phyloP scores from a whole-genome alignment of 2,888 invertebrate species.

The Ceriagrion tenellum region DNA sequence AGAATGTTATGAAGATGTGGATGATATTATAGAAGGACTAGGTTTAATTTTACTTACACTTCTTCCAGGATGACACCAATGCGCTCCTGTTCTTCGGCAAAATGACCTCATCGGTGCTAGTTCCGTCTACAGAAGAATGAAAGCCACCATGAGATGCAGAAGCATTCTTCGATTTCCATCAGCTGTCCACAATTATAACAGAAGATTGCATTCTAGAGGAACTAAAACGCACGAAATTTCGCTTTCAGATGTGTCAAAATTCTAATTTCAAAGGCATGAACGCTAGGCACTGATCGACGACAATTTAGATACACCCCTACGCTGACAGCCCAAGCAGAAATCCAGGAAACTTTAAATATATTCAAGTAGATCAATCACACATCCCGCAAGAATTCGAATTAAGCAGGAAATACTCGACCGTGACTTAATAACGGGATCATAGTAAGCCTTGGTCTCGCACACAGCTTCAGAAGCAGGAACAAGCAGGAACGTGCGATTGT shows the following conservation, averaged over 20 bases:
- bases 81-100: slow-evolving; percentile 4
- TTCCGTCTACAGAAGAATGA: background rate
- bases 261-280: background rate
- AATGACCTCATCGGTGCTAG: slow-evolving; percentile 6
- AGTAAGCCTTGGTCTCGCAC: too few relatives aligned
- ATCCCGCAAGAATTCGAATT: background rate
- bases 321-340: background rate
- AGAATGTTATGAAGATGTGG: too few relatives aligned
- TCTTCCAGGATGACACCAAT: slow-evolving; percentile 30
- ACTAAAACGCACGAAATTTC: background rate
- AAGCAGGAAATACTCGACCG: background rate
- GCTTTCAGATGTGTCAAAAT: background rate
- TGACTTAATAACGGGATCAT: background rate
- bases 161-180: background rate
- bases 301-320: background rate
- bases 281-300: background rate
- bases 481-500: too few relatives aligned
- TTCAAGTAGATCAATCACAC: background rate
- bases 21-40: background rate
- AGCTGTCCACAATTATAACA: background rate
- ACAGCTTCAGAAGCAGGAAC: too few relatives aligned
- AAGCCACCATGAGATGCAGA: background rate
- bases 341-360: background rate
- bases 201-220: background rate
- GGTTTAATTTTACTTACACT: background rate